Conservation (phyloP, 1,140 invertebrate species). For the Dryas iulia region DNA sequence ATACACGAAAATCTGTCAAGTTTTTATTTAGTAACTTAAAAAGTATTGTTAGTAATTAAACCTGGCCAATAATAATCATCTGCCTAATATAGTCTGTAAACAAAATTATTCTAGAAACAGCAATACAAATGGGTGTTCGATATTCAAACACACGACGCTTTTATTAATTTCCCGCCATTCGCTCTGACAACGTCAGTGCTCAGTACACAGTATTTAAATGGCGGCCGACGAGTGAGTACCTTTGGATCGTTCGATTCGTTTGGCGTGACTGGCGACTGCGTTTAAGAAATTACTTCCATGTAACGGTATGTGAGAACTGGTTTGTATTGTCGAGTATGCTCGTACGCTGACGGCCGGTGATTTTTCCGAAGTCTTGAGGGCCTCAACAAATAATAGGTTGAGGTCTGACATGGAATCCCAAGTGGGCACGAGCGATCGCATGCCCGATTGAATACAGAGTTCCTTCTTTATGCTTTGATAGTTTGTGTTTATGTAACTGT, state of each 20-base stretch:
- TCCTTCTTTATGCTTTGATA: not conserved
- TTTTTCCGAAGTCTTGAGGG: slow-evolving; percentile 58
- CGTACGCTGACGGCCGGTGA: slow-evolving; percentile 44
- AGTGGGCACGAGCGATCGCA: not conserved
- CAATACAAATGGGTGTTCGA: slow-evolving; percentile 28
- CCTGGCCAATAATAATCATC: not conserved
- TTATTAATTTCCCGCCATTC: slow-evolving; percentile 40
- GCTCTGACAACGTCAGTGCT: slow-evolving; percentile 24
- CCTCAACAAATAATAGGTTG: slow-evolving; percentile 35
- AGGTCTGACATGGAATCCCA: slow-evolving; percentile 16
- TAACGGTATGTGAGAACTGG: slow-evolving; percentile 70
- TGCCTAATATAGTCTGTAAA: not conserved
- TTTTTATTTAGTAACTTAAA: too few species aligned
- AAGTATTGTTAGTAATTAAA: too few species aligned
- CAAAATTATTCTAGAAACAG: slow-evolving; percentile 7
- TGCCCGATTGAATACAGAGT: not conserved
- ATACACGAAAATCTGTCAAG: too few species aligned
- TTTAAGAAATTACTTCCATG: slow-evolving; percentile 67
- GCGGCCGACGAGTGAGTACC: slow-evolving; percentile 43
- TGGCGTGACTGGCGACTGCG: slow-evolving; percentile 56
- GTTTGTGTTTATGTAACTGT: not conserved
- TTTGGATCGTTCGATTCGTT: slow-evolving; percentile 44
- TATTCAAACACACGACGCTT: slow-evolving; percentile 32
- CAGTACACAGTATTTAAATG: slow-evolving; percentile 39
- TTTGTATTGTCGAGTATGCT: slow-evolving; percentile 58